phyloP scores from a whole-genome alignment of 1,140 invertebrate genomes.

The Belonocnema kinseyi region DNA sequence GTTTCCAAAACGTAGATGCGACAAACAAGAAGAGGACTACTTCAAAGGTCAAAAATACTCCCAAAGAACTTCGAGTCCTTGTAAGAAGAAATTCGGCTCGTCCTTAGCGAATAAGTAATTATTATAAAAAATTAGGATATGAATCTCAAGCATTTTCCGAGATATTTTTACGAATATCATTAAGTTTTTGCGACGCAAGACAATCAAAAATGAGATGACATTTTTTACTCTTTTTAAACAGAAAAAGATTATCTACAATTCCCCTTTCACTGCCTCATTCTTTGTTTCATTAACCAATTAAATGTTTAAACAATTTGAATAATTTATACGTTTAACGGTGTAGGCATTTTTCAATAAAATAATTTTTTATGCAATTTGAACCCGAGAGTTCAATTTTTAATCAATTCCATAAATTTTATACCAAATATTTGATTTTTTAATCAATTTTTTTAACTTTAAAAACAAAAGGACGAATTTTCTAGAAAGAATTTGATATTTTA shows the following conservation, averaged over 20 bases:
- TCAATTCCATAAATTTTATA: too few relatives aligned
- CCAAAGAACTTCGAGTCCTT: constrained; percentile 43
- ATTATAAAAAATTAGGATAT: constrained; percentile 7
- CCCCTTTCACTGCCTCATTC: constrained; percentile 9
- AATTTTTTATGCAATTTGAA: too few relatives aligned
- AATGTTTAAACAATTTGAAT: too few relatives aligned
- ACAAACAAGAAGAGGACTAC: constrained; percentile 33
- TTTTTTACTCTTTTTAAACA: neutral
- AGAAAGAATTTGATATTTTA: too few relatives aligned
- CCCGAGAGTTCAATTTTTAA: too few relatives aligned
- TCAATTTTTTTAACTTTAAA: too few relatives aligned
- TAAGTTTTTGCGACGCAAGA: constrained; percentile 10
- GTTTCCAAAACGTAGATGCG: constrained; percentile 61
- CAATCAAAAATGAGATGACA: neutral
- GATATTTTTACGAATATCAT: neutral
- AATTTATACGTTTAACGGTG: too few relatives aligned
- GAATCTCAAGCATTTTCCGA: neutral
- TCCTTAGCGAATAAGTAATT: constrained; percentile 5
- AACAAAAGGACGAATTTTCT: too few relatives aligned
- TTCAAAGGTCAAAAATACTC: constrained; percentile 48
- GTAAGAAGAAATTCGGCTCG: neutral
- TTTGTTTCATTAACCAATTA: neutral
- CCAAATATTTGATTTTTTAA: too few relatives aligned
- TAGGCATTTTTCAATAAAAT: too few relatives aligned
- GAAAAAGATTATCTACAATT: neutral